These are phyloP conservation scores for Chlorodrepanis virens DNA, from an alignment of 2,113 vertebrate genomes.

Conservation along the genomic window DNA sequence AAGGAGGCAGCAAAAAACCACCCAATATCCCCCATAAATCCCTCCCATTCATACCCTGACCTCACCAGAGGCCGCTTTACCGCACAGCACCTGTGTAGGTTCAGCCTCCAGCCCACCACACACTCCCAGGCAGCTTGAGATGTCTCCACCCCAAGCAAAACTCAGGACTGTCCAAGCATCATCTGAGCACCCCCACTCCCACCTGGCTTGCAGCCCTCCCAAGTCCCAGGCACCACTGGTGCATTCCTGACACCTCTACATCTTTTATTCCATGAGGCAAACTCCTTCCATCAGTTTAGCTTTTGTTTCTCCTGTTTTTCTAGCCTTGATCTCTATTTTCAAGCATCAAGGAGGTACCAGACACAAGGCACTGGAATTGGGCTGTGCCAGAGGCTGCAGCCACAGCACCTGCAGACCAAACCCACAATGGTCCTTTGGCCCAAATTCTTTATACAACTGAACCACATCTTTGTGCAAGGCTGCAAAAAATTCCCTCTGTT, in stretches of 20 bases:
- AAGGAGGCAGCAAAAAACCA: not conserved
- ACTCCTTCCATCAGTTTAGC: not conserved
- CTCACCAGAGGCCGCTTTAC: rapidly evolving
- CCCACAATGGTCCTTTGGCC: conserved; percentile 63
- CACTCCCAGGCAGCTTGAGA: not conserved
- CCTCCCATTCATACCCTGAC: not conserved
- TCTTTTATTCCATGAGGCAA: not conserved
- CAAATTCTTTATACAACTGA: conserved; percentile 68
- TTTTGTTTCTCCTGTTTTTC: not conserved
- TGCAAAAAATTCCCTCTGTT: conserved; percentile 61
- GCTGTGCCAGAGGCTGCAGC: conserved; percentile 68
- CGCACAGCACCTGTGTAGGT: not conserved
- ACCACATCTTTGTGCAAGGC: conserved; percentile 72
- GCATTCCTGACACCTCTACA: not conserved
- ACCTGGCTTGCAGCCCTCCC: rapidly evolving
- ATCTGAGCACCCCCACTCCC: not conserved
- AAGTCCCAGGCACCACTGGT: not conserved
- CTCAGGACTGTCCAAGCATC: not conserved
- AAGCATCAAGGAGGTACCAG: rapidly evolving
- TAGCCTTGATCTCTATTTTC: not conserved
- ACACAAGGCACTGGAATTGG: not conserved
- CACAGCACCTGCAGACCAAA: conserved; percentile 3
- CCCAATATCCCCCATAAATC: rapidly evolving
- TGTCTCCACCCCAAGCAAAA: not conserved
- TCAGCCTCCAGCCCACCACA: rapidly evolving